Conservation (phyloP, 1,140 invertebrate species). For the Mylabris phalerata region DNA sequence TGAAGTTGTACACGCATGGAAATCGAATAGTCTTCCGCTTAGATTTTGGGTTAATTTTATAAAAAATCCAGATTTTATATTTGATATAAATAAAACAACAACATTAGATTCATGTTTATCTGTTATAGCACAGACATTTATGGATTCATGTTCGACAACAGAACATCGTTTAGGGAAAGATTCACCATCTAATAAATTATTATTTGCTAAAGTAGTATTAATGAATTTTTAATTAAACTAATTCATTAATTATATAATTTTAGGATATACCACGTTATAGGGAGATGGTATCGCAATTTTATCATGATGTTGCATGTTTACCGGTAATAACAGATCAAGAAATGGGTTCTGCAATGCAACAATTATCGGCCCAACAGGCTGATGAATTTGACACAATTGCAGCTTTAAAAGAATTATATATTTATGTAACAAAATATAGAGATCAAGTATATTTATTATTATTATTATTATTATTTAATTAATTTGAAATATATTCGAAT, state of each 20-base stretch:
- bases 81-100: conserved; percentile 89
- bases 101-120: conserved; percentile 89
- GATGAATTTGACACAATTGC: conserved; percentile 86
- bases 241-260: conserved; percentile 11
- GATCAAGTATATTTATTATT: conserved; percentile 64
- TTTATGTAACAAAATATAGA: conserved; percentile 90
- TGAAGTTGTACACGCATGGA: conserved; percentile 93
- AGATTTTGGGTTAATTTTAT: conserved; percentile 97
- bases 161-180: conserved; percentile 88
- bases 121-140: conserved; percentile 93
- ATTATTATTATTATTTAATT: neutral
- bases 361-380: conserved; percentile 76
- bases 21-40: conserved; percentile 87
- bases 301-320: conserved; percentile 73
- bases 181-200: conserved; percentile 88
- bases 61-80: conserved; percentile 95
- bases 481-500: neutral
- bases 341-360: conserved; percentile 86
- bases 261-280: conserved; percentile 81
- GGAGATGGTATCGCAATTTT: conserved; percentile 82
- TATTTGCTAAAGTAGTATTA: conserved; percentile 74
- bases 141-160: conserved; percentile 87
- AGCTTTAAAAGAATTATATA: conserved; percentile 88
- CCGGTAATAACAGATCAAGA: conserved; percentile 88
- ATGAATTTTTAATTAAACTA: neutral